Evolutionary conservation across 2,113 vertebrate genomes (phyloP), one percentile per base, ranked within the genome.

Genomic region (Trichomycterus rosablanca): DNA sequence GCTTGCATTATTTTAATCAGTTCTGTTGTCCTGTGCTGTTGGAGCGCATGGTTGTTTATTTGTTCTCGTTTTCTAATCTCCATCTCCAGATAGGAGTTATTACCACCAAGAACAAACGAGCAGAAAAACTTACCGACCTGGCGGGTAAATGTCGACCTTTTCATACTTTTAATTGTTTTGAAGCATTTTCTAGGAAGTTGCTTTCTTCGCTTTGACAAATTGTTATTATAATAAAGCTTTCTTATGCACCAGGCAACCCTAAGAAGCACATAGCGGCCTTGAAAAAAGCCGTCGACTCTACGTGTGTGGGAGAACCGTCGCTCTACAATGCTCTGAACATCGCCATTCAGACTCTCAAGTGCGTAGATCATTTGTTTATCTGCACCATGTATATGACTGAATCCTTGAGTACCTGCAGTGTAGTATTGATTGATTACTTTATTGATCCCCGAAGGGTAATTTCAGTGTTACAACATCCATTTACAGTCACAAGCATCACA

Each of bases 51-150:
- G 1, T 50, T 8, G 4, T 57, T 10, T 5, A 15, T 45, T 20
- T 7, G 1, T 15, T 30, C 16, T 3, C 16, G 2, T 19, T 9
- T 3, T 26, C n/a, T n/a, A n/a, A n/a, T n/a, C n/a, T n/a, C 19
- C 9, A 4, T 58, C 73, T 75, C 18, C 72, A 99, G 95, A 80
- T 99, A 64, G 96, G 96, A 11, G 84, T 99, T 43, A 93, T 99
- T 81, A 81, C 90, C 70, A 97, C 95, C 1, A 97, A 92, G 80
- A 93, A 89, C 75, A 99, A 98, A 81, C 84, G 95, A 79, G 94
- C 95, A 2, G 94, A 99, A 81, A 97, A 95, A 75, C 84, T 99
- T 76, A 97, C 96, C 1, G 96, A 99, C 57, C 87, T 99, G 50
- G 87, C 94, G 89, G 96, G 96, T 97, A 84, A 30, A 30, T 30